Conservation (phyloP, 2,888 invertebrate species). For the Ametastegia equiseti region DNA sequence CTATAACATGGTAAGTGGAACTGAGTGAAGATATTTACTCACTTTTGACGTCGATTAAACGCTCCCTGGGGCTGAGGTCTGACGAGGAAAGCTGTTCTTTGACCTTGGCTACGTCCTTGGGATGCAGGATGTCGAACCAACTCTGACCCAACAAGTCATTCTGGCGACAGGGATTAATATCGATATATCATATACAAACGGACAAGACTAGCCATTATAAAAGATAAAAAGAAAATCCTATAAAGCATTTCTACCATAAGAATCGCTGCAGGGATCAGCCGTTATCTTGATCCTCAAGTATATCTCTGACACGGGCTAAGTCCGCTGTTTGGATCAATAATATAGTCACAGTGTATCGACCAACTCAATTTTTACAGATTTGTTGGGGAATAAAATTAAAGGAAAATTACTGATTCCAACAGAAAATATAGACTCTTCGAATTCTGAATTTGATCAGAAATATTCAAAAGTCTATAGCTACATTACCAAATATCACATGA, state of each 20-base stretch:
- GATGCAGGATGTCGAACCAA: constrained; percentile 95
- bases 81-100: constrained; percentile 96
- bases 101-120: constrained; percentile 95
- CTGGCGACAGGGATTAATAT: constrained; percentile 73
- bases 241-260: neutral
- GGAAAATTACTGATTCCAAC: neutral
- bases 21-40: constrained; percentile 69
- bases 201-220: neutral
- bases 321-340: too few relatives aligned
- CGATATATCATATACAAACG: neutral
- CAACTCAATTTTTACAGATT: neutral
- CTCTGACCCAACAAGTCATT: constrained; percentile 93
- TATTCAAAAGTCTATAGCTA: too few relatives aligned
- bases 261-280: neutral
- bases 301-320: too few relatives aligned
- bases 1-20: neutral
- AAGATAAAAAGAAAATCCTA: neutral
- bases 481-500: too few relatives aligned
- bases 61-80: constrained; percentile 91
- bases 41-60: constrained; percentile 96
- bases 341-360: too few relatives aligned
- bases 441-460: neutral
- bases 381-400: neutral
- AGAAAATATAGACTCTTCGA: too few relatives aligned
- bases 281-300: neutral